These are phyloP conservation scores for Microvelia longipes DNA, from an alignment of 1,140 invertebrate genomes.

Conservation along the genomic window DNA sequence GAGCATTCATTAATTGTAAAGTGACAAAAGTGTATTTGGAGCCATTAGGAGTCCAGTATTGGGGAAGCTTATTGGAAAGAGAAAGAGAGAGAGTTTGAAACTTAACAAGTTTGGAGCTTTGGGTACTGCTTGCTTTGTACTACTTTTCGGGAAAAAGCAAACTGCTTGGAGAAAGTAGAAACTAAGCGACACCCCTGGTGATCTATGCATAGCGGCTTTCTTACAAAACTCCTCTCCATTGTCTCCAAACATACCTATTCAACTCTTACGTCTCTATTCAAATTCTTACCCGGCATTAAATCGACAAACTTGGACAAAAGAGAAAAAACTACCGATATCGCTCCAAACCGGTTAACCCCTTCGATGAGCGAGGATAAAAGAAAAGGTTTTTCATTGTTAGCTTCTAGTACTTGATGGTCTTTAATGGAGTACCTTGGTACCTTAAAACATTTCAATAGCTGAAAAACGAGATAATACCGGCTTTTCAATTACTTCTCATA, in stretches of 20 bases:
- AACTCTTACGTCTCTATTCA: not conserved
- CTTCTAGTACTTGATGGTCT: not conserved
- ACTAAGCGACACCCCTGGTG: not conserved
- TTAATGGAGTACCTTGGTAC: not conserved
- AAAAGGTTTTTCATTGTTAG: not conserved
- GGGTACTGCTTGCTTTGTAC: not conserved
- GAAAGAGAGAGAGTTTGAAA: not conserved
- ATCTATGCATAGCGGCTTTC: not conserved
- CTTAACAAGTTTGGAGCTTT: not conserved
- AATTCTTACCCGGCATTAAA: not conserved
- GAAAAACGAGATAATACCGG: not conserved
- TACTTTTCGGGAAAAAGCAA: not conserved
- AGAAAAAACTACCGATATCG: not conserved
- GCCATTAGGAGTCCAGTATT: not conserved
- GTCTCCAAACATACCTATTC: not conserved
- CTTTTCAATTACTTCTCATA: not conserved
- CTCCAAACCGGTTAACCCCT: not conserved
- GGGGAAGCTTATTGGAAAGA: not conserved
- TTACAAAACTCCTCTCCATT: not conserved
- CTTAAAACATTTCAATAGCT: not conserved
- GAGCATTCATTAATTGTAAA: not conserved
- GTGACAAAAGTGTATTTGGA: not conserved
- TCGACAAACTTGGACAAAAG: not conserved
- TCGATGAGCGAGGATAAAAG: not conserved
- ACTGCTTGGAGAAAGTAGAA: not conserved